A percentile compares a stretch with the other conserved stretches of the same genome.
These are phyloP conservation scores for Galaxias olidus DNA, from an alignment of 2,797 vertebrate genomes.

Conservation along the genomic window DNA sequence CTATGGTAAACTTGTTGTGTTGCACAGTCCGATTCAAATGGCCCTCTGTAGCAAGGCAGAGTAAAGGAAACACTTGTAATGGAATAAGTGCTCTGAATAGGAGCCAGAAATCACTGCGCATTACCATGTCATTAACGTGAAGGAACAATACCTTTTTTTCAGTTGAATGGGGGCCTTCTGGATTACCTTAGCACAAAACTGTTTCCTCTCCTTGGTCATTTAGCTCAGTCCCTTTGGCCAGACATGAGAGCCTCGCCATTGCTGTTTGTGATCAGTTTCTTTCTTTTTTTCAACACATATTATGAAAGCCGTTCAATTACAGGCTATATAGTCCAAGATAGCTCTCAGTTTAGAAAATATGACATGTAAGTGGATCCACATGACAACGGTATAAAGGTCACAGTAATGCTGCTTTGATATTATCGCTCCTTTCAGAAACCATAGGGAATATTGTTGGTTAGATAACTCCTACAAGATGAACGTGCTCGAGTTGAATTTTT, in stretches of 20 bases:
- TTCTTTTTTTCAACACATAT: slow-evolving; percentile 31
- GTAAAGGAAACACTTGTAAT: too few species aligned
- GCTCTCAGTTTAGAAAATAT: slow-evolving; percentile 60
- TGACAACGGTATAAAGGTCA: slow-evolving; percentile 55
- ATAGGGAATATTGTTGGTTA: slow-evolving; percentile 49
- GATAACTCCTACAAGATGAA: slow-evolving; percentile 57
- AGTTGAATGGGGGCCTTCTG: slow-evolving; percentile 33
- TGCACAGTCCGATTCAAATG: too few species aligned
- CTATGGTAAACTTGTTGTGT: too few species aligned
- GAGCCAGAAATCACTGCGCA: slow-evolving; percentile 22
- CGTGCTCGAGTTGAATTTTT: slow-evolving; percentile 47
- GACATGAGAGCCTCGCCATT: slow-evolving; percentile 52
- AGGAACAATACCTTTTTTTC: slow-evolving; percentile 25
- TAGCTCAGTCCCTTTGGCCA: slow-evolving; percentile 54
- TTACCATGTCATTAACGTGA: slow-evolving; percentile 14
- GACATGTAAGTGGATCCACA: slow-evolving; percentile 60
- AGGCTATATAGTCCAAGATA: slow-evolving; percentile 54
- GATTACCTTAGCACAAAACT: slow-evolving; percentile 42
- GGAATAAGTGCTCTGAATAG: slow-evolving; percentile 1
- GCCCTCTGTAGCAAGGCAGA: too few species aligned
- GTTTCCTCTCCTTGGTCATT: slow-evolving; percentile 56
- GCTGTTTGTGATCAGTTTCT: slow-evolving; percentile 59
- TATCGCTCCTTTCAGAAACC: slow-evolving; percentile 30
- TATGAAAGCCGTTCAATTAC: slow-evolving; percentile 52
- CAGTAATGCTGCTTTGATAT: slow-evolving; percentile 39